Conservation (phyloP, 2,113 vertebrate genomes). For the Rhipidura dahli region DNA sequence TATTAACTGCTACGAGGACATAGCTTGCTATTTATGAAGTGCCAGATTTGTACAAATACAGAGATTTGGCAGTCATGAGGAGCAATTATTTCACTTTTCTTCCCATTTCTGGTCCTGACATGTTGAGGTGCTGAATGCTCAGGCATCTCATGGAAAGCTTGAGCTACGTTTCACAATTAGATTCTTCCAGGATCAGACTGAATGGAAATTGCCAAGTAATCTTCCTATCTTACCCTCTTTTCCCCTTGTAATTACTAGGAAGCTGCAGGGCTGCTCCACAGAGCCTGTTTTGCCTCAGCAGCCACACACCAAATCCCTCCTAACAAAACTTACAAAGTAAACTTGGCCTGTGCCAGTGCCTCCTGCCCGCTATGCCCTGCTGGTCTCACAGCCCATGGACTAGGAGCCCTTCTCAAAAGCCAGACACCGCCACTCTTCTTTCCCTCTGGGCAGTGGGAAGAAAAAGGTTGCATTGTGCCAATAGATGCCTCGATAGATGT, state of each 20-base stretch:
- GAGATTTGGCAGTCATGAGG: not conserved
- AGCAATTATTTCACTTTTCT: not conserved
- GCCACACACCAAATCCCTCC: not conserved
- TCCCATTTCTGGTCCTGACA: not conserved
- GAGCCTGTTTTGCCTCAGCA: not conserved
- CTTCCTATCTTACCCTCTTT: not conserved
- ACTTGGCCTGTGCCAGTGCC: not conserved
- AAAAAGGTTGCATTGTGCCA: not conserved
- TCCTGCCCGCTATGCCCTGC: not conserved
- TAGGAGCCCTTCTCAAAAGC: not conserved
- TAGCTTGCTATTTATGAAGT: not conserved
- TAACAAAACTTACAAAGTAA: rapidly evolving
- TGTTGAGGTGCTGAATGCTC: not conserved
- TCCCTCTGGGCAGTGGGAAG: not conserved
- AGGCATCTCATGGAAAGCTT: not conserved
- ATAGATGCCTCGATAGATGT: not conserved
- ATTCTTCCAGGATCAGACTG: not conserved
- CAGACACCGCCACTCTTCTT: not conserved
- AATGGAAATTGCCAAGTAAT: not conserved
- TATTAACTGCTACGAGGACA: not conserved
- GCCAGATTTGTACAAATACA: not conserved
- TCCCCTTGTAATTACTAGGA: not conserved
- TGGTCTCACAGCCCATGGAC: not conserved
- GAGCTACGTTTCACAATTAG: not conserved
- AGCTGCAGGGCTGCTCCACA: not conserved